These are phyloP conservation scores for Hoplostethus atlanticus DNA, from an alignment of 2,797 vertebrate genomes.

Conservation along the genomic window DNA sequence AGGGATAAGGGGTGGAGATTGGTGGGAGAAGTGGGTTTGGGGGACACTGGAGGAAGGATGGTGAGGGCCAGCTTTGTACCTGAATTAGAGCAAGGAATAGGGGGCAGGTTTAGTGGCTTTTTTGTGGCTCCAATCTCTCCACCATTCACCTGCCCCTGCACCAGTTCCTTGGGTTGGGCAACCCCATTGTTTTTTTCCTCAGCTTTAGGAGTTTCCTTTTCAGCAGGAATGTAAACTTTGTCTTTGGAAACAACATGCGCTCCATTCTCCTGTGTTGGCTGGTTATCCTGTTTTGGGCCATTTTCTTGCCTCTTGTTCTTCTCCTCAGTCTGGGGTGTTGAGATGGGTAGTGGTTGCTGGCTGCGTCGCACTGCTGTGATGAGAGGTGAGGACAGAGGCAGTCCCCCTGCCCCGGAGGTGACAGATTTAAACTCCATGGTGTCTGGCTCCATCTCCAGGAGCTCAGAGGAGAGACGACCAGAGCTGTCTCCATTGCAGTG, in stretches of 20 bases:
- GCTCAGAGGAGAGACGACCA: constrained; percentile 81
- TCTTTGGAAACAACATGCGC: constrained; percentile 52
- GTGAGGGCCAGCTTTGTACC: constrained; percentile 71
- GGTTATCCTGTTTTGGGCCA: constrained; percentile 59
- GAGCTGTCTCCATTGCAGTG: constrained; percentile 85
- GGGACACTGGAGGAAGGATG: constrained; percentile 71
- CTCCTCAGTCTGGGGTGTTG: constrained; percentile 44
- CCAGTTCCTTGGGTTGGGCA: constrained; percentile 8
- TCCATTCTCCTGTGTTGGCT: constrained; percentile 50
- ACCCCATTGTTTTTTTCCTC: constrained; percentile 55
- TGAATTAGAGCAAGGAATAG: constrained; percentile 69
- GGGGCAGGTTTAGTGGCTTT: constrained; percentile 46
- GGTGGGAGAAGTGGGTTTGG: constrained; percentile 72
- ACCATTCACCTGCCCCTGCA: constrained; percentile 2
- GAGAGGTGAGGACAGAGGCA: constrained; percentile 80
- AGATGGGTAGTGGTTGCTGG: constrained; percentile 56
- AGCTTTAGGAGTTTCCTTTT: constrained; percentile 34
- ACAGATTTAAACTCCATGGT: constrained; percentile 91
- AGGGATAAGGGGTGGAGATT: constrained; percentile 74
- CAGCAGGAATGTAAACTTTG: constrained; percentile 41
- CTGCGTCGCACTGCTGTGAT: constrained; percentile 82
- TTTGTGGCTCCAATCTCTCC: constrained; percentile 24
- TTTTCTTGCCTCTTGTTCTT: constrained; percentile 53
- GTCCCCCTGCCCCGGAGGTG: constrained; percentile 79
- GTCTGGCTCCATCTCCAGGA: constrained; percentile 90